Base-by-base conservation (phyloP, 2,888 invertebrate species). In the Morpho achilles region DNA sequence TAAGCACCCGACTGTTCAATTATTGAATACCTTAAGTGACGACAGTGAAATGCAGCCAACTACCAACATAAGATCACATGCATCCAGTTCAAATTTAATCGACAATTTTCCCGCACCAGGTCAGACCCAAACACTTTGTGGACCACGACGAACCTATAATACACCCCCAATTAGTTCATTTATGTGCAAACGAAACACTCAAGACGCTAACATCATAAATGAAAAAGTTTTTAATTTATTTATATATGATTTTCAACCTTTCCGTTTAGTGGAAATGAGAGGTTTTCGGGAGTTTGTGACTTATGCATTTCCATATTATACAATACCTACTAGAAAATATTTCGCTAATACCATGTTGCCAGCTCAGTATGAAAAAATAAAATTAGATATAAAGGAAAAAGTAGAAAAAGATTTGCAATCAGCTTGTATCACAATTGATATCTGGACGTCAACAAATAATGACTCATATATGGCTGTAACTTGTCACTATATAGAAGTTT, bases 331-430 rank as follows among this genome's bases (percentile, higher is more conserved):
- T 0, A 16, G 61, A 50, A 59, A 59, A 39, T 62, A 50, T 50
- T 62, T 62, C 48, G 45, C 56, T 53, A 62, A 62, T 44, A 56
- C 53, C 48, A 44, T 62, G 42, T 45, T 62, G 7, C 62, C 59
- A 41, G 42, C 45, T 7, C 47, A 16, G 3, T 62, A 59, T 44
- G 62, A 62, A 62, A 45, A 43, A 43, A 2, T 9, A 43, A 43
- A 43, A 9, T 8, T 9, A 43, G 43, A 43, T 43, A 8, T 43
- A 43, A 43, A 43, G 9, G 43, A 43, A 23, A 23, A 23, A 23
- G 23, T 23, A 23, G 23, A 23, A 23, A 23, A 23, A 23, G 23
- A 23, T 23, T 23, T 23, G 23, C 23, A 23, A 23, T 23, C 23
- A 23, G 23, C 23, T 23, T 23, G 23, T 23, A 2, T 23, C 23